Percentiles rank a stretch among this genome's conserved stretches.
Evolutionary conservation across 2,888 invertebrate species (phyloP).

Genomic region (Sclerodermus sp.): DNA sequence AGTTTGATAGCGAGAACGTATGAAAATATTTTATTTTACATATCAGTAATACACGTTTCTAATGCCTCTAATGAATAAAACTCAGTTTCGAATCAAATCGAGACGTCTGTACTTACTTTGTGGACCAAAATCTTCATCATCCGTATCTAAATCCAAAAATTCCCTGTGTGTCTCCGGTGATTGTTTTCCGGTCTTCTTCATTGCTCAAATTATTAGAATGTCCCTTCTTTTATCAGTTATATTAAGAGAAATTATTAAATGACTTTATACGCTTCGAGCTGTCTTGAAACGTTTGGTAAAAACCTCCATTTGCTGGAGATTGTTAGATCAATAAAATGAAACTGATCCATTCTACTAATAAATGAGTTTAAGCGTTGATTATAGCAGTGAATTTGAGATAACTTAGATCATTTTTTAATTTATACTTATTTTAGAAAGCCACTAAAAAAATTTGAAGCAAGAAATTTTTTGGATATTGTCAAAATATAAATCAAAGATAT

Average conservation of each 20-base stretch:
- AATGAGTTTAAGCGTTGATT: not conserved
- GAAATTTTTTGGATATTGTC: no score
- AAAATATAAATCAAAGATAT: not conserved
- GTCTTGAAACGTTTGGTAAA: slow-evolving; percentile 9
- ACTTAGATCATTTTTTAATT: no score
- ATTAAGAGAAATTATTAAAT: no score
- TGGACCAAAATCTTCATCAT: slow-evolving; percentile 51
- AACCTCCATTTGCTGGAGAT: not conserved
- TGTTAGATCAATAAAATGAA: slow-evolving; percentile 13
- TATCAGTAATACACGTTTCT: no score
- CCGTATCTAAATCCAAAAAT: slow-evolving; percentile 52
- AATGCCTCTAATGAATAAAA: no score
- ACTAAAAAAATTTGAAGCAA: no score
- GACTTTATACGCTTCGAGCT: slow-evolving; percentile 12
- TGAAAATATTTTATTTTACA: no score
- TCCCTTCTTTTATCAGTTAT: no score
- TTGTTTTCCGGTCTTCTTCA: slow-evolving; percentile 31
- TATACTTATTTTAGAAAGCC: no score
- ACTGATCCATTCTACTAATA: not conserved
- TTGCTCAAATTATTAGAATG: no score
- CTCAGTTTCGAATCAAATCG: no score
- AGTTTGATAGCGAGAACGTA: no score
- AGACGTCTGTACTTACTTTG: slow-evolving; percentile 44
- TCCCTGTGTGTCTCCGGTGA: slow-evolving; percentile 39
- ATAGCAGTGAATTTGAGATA: not conserved